Evolutionary conservation across 2,797 vertebrate species (phyloP).

Genomic region (Pelodytes ibericus): DNA sequence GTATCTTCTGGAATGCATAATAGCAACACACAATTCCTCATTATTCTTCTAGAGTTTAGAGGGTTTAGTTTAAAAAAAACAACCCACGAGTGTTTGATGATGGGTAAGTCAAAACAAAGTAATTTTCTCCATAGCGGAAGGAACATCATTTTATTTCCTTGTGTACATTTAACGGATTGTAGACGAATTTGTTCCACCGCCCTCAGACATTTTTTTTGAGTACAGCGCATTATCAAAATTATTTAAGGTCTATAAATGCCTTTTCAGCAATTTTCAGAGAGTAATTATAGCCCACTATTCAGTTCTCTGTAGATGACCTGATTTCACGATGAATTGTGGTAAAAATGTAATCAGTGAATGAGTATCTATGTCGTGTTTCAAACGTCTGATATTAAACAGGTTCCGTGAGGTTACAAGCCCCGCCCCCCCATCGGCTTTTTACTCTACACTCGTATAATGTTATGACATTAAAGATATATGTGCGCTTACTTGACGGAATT

Average conservation of each 20-base stretch:
- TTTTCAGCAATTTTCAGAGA: background rate
- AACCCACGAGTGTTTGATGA: too few species aligned
- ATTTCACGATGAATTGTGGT: background rate
- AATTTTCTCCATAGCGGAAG: background rate
- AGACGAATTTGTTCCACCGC: background rate
- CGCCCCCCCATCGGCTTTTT: background rate
- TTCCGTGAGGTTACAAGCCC: background rate
- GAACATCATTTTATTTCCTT: background rate
- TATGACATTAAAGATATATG: background rate
- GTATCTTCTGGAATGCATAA: too few species aligned
- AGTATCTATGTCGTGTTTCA: background rate
- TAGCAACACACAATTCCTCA: too few species aligned
- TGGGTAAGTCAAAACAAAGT: too few species aligned
- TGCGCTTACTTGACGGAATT: background rate
- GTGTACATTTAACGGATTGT: background rate
- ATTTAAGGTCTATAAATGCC: background rate
- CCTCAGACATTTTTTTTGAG: background rate
- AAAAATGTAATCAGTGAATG: background rate
- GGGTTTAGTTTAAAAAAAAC: too few species aligned
- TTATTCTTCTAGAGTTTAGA: too few species aligned
- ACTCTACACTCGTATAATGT: background rate
- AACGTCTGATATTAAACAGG: too few species aligned
- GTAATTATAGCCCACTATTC: background rate
- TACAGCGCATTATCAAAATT: background rate
- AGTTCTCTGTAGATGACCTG: conserved; percentile 14